Base-by-base conservation (phyloP, 2,113 vertebrate species). In the Puffinus mauretanicus region DNA sequence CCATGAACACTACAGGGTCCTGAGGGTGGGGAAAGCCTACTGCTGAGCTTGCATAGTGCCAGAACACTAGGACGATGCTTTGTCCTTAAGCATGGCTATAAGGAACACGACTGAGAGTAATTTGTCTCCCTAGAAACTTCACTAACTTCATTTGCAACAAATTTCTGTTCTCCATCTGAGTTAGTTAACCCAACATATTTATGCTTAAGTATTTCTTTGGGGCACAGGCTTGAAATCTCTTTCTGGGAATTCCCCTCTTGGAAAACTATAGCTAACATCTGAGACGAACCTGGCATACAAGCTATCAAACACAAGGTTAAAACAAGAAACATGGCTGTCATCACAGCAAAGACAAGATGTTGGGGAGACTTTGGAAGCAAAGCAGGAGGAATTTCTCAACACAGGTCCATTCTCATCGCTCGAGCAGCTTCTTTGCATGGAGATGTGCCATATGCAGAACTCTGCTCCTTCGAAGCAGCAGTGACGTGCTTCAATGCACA, bases 381-480 rank as follows among this genome's bases (percentile, higher is more conserved):
- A 86, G 32, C 8, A 55, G 29, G 18, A 82, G 26, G 61, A 57
- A 71, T 65, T 92, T 88, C 57, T 88, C 36, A 76, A 3, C 21
- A 32, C 2, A 2, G 7, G 12, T 57, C 44, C 27, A 13, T 77
- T 70, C 44, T 73, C 3, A 1, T 7, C 1, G 0, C 51, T 51
- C 6, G 5, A 58, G 44, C 21, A 75, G 14, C 19, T 73, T 10
- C n/a, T 87, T 44, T 42, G 2, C 6, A 1, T 22, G 25, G 55
- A 76, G 11, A 58, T 0, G 1, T 12, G 54, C 6, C 16, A 13
- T 38, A 9, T 3, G 14, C 9, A 54, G 54, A 65, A 44, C 32
- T 42, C 11, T n/a, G 38, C 27, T 78, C 11, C n/a, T 79, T 17
- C 0, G 0, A 83, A 94, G 54, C 6, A 9, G 1, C 10, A 16